Conservation (phyloP, 2,888 invertebrate species). For the Willowsia nigromaculata region DNA sequence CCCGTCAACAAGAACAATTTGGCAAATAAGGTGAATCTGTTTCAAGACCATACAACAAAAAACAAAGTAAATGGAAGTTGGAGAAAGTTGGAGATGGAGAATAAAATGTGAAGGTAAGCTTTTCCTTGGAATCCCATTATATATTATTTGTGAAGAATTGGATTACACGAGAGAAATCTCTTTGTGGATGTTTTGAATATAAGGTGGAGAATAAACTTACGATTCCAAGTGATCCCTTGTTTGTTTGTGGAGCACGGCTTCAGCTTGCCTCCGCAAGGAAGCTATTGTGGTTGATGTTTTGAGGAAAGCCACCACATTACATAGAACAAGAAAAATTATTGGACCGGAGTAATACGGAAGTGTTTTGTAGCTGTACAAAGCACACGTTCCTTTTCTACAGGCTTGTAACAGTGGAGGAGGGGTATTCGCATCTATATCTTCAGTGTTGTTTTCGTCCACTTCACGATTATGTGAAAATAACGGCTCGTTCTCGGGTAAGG, state of each 20-base stretch:
- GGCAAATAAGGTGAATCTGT: constrained; percentile 70
- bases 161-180: neutral
- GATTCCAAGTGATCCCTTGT: constrained; percentile 70
- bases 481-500: neutral
- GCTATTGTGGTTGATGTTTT: constrained; percentile 66
- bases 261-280: constrained; percentile 58
- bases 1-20: constrained; percentile 72
- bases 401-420: neutral
- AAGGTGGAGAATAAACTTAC: constrained; percentile 43
- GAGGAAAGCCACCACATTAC: constrained; percentile 63
- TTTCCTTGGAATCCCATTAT: neutral
- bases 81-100: neutral
- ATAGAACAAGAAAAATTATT: constrained; percentile 61
- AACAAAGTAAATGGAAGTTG: neutral
- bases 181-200: neutral
- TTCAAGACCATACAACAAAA: neutral
- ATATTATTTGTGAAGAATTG: neutral
- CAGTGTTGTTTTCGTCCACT: neutral
- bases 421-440: neutral
- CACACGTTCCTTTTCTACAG: constrained; percentile 31
- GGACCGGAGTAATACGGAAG: constrained; percentile 67
- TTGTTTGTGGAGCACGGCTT: constrained; percentile 63
- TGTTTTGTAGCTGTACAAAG: constrained; percentile 69
- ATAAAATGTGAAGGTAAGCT: neutral
- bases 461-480: neutral